Evolutionary conservation across 1,140 invertebrate species (phyloP), one percentile per base, ranked within the genome.

Genomic region (Nilaparvata lugens): DNA sequence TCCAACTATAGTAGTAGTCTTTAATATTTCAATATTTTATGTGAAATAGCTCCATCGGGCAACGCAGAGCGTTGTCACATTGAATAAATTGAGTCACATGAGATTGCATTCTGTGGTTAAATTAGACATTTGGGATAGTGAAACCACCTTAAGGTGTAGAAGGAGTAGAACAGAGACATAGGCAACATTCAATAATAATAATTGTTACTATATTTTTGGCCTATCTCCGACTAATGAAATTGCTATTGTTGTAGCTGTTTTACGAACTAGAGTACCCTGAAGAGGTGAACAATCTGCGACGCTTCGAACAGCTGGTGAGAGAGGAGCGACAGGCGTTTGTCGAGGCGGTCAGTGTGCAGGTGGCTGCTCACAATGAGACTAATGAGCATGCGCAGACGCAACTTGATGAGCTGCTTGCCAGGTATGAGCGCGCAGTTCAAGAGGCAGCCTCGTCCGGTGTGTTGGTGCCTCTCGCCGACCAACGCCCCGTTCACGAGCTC

Each of bases 221-320:
- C 52, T 56, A 7, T 11, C 7, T n/a, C 13, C 6, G 31, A 14
- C 60, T 24, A 21, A 23, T 23, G 2, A 2, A 19, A 21, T 43
- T 58, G 16, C 9, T 4, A 28, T 28, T 28, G 28, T 72, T 72
- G 43, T 70, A 89, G 87, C 80, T 89, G 35, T 89, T 89, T 68
- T 78, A 82, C 21, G 79, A 81, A 43, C 75, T 90, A 19, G 87
- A 90, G 71, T 80, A 83, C 66, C 86, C 86, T 2, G 83, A 83
- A 0, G 87, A 89, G 73, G 69, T 86, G 60, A 76, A 75, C 11
- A 79, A 81, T 38, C 75, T 86, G 54, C 74, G 74, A 38, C 69
- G 73, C 42, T 73, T 86, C 4, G 76, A 81, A 64, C 69, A 75
- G 19, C 72, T 67, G 24, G 72, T 85, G 1, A 70, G 73, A 21